phyloP scores from a whole-genome alignment of 2,888 invertebrate species.

The Drosophila demipolita region DNA sequence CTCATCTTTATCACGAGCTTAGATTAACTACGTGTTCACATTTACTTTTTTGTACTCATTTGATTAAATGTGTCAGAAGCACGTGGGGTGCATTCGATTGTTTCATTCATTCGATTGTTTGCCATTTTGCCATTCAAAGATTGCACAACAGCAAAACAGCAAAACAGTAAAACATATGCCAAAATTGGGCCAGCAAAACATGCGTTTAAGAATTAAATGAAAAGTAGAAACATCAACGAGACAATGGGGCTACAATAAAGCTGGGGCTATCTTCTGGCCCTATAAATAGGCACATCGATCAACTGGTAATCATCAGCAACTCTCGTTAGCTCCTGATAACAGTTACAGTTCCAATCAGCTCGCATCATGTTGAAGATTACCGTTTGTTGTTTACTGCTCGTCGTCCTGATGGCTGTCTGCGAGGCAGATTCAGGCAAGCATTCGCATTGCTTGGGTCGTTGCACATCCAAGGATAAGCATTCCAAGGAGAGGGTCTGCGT shows the following conservation, averaged over 20 bases:
- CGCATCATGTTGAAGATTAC: slow-evolving; percentile 49
- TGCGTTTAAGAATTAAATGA: no score
- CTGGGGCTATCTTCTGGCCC: not conserved
- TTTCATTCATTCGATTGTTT: slow-evolving; percentile 9
- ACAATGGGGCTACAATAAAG: slow-evolving; percentile 2
- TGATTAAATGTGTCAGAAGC: not conserved
- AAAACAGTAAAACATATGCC: not conserved
- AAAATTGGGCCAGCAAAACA: not conserved
- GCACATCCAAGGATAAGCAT: slow-evolving; percentile 42
- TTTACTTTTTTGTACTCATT: not conserved
- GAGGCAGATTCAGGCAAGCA: slow-evolving; percentile 30
- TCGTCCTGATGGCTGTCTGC: slow-evolving; percentile 32
- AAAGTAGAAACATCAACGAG: not conserved
- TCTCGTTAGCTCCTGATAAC: slow-evolving; percentile 28
- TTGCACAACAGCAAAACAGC: not conserved
- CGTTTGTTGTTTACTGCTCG: slow-evolving; percentile 43
- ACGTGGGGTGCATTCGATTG: not conserved
- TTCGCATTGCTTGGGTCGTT: slow-evolving; percentile 40
- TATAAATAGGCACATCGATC: slow-evolving; percentile 33
- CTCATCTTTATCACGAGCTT: no score
- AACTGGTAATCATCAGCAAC: slow-evolving; percentile 32
- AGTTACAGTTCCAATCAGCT: slow-evolving; percentile 15
- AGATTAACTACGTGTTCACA: no score
- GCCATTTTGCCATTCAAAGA: not conserved
- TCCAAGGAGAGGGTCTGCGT: slow-evolving; percentile 50